phyloP scores from a whole-genome alignment of 2,797 vertebrate species.

The Phrynocephalus forsythii region DNA sequence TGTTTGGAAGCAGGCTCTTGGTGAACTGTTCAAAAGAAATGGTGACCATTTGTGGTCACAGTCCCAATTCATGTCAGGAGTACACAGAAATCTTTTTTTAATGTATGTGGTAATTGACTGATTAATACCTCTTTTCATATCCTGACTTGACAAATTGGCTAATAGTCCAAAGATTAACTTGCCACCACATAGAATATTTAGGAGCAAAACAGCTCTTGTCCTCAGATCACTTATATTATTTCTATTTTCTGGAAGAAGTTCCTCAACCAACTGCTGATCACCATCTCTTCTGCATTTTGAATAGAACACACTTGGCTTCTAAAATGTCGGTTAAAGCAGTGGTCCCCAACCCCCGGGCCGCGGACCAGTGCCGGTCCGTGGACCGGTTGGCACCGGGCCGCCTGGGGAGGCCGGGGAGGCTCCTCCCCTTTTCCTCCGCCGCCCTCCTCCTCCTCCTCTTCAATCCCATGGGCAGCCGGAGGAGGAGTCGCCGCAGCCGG shows the following conservation, averaged over 20 bases:
- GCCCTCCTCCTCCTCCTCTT: too few species aligned
- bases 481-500: too few species aligned
- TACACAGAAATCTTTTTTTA: neutral
- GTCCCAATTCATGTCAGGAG: neutral
- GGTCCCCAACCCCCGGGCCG: too few species aligned
- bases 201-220: neutral
- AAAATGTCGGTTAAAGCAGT: neutral
- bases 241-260: neutral
- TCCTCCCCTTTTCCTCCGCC: too few species aligned
- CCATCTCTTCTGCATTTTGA: neutral
- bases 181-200: neutral
- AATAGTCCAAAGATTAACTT: neutral
- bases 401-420: too few species aligned
- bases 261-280: conserved; percentile 20
- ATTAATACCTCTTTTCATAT: neutral
- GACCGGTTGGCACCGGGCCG: too few species aligned
- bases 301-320: neutral
- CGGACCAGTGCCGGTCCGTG: too few species aligned
- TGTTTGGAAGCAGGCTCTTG: neutral
- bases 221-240: conserved; percentile 16
- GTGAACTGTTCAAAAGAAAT: neutral
- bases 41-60: neutral
- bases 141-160: neutral
- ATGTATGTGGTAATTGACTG: neutral
- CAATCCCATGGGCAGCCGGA: too few species aligned